phyloP scores from a whole-genome alignment of 2,888 invertebrate species.

The Plutella xylostella region DNA sequence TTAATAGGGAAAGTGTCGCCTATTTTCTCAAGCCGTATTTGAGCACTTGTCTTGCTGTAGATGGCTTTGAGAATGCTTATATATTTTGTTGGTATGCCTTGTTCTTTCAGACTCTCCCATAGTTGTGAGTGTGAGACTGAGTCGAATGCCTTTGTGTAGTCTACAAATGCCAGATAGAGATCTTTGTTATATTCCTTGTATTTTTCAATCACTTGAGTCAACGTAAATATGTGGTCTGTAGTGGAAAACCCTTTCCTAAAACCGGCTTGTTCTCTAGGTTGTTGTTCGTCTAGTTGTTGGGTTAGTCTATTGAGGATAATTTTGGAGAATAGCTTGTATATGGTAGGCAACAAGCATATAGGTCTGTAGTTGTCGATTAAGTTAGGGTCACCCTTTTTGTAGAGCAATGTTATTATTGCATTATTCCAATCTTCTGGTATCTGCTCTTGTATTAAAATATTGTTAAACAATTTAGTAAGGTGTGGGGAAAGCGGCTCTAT shows the following conservation, averaged over 20 bases:
- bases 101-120: slow-evolving; percentile 15
- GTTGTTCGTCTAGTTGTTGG: background rate
- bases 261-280: background rate
- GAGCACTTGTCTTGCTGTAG: slow-evolving; percentile 7
- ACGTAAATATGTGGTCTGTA: background rate
- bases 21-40: slow-evolving; percentile 10
- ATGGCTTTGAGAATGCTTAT: slow-evolving; percentile 12
- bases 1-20: slow-evolving; percentile 8
- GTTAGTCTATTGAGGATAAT: background rate
- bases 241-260: background rate
- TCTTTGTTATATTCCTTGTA: background rate
- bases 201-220: background rate
- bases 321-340: background rate
- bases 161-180: slow-evolving; percentile 10
- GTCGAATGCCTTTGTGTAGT: slow-evolving; percentile 17
- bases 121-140: slow-evolving; percentile 14
- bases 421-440: background rate
- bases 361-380: background rate
- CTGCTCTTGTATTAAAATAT: background rate
- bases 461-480: background rate
- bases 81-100: slow-evolving; percentile 9
- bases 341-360: background rate
- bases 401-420: background rate
- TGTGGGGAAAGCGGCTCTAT: background rate
- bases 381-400: background rate